These are phyloP conservation scores for Corydoras maculifer DNA, from an alignment of 2,113 vertebrate genomes.

Conservation along the genomic window DNA sequence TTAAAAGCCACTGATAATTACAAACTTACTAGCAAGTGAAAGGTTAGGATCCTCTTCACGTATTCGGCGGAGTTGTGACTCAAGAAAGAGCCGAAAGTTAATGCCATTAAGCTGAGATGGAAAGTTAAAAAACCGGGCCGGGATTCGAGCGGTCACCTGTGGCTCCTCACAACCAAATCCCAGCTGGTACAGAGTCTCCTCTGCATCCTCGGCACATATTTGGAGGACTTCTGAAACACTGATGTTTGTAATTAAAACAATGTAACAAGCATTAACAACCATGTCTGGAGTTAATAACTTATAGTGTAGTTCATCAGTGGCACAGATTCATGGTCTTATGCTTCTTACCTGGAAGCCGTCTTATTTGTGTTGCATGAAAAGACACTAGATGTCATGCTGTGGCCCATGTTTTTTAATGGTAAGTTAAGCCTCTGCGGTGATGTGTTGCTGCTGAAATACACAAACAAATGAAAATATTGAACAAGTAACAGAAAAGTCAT, in stretches of 20 bases:
- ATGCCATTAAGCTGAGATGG: slow-evolving; percentile 81
- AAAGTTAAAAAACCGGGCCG: slow-evolving; percentile 78
- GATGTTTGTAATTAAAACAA: neutral
- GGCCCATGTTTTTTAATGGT: slow-evolving; percentile 58
- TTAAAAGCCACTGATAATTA: no score
- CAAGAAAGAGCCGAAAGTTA: slow-evolving; percentile 83
- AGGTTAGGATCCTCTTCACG: slow-evolving; percentile 80
- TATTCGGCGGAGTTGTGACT: slow-evolving; percentile 73
- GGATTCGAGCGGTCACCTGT: slow-evolving; percentile 70
- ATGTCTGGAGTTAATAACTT: neutral
- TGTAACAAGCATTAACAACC: neutral
- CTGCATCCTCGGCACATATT: slow-evolving; percentile 73
- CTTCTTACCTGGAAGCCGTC: slow-evolving; percentile 73
- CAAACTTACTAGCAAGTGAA: slow-evolving; percentile 76
- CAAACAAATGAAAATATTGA: neutral
- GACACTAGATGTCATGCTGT: slow-evolving; percentile 74
- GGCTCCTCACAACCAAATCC: slow-evolving; percentile 77
- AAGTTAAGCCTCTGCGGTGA: slow-evolving; percentile 44
- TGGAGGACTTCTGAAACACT: slow-evolving; percentile 74
- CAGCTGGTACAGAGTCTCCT: slow-evolving; percentile 77
- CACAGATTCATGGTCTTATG: neutral
- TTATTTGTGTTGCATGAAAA: slow-evolving; percentile 68
- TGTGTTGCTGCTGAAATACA: slow-evolving; percentile 45
- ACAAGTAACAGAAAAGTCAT: slow-evolving; percentile 3
- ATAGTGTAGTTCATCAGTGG: neutral